Evolutionary conservation across 2,888 invertebrate genomes (phyloP), one percentile per base, ranked within the genome.

Genomic region (Tenthredo notha): DNA sequence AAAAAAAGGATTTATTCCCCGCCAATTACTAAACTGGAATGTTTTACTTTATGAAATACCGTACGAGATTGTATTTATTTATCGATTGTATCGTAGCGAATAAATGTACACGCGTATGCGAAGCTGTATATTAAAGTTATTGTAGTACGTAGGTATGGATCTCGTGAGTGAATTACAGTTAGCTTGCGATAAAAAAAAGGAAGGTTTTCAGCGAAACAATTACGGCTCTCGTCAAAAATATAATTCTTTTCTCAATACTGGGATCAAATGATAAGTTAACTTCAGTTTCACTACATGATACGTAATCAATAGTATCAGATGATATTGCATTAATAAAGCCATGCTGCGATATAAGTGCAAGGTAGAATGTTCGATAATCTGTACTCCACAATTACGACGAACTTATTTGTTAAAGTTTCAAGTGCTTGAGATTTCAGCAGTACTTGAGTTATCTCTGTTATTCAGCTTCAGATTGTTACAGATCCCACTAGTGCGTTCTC

Each of bases 11-110:
- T 74, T 43, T 74, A 74, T 43, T 25, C 10, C 10, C n/a, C 40
- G 74, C 15, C 67, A 67, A 67, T 67, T 67, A 67, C 67, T 67
- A 33, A 67, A 67, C 67, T 67, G 67, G 67, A 67, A 67, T 25
- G 18, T 67, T 67, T 67, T 18, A 18, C 33, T 67, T 18, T 33
- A 33, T 67, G 7, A 33, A 67, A 33, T 67, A 67, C 67, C 33
- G n/a, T 54, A 33, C 67, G 33, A 33, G 5, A 67, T 67, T 67
- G 12, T 67, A 67, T 67, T 67, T 12, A 65, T 12, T 65, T 25
- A 12, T 12, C 65, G 18, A 9, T 58, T 58, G 58, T 21, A 21
- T 21, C 9, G 7, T 5, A 18, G 65, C 25, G 12, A 12, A 67
- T 67, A 18, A 6, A 67, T 67, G 18, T 33, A 6, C 21, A 12